Evolutionary conservation across 1,140 invertebrate genomes (phyloP), one percentile per base, ranked within the genome.

Genomic region (Drosophila sp.): DNA sequence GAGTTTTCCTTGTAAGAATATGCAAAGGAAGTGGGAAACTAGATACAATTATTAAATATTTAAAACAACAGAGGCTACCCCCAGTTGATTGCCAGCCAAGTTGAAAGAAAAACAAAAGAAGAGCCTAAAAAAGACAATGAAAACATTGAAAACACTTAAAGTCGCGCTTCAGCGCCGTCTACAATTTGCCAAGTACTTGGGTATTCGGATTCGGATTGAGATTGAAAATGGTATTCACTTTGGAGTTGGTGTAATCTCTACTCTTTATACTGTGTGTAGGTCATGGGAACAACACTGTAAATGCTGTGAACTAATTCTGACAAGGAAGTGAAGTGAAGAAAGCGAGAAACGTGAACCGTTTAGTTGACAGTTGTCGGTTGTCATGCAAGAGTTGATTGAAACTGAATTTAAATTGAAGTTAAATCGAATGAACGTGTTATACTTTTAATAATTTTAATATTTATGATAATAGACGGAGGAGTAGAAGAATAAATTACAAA

Each of bases 41-140:
- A 87, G 82, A 87, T 87, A 87, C 82, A 87, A 87, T 87, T 87
- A 87, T 87, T 87, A 87, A 87, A 89, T 87, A 82, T 87, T 83
- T 89, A 87, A 89, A 82, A 87, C 48, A 87, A 87, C 83, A 87
- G 25, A 45, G 50, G 36, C 16, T 53, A 11, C 14, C 50, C 40
- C 13, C 41, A 32, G 21, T 29, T 27, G 40, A 54, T 29, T 43
- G 48, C 57, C 36, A 38, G 36, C 11, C 36, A 38, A 38, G 36
- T 13, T 38, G n/a, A 59, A 34, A 59, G 14, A 53, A 57, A 27
- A 56, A 71, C 70, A 72, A 53, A 46, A 41, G 51, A 29, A 34
- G 14, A 25, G 16, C 13, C 34, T 43, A 41, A 6, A 45, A 48
- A 2, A 8, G 50, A 25, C 13, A 46, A 11, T 43, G 51, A 54